Percentiles rank a stretch among this genome's conserved stretches.
Evolutionary conservation across 2,797 vertebrate species (phyloP).

Genomic region (Cyprinodon diabolis): DNA sequence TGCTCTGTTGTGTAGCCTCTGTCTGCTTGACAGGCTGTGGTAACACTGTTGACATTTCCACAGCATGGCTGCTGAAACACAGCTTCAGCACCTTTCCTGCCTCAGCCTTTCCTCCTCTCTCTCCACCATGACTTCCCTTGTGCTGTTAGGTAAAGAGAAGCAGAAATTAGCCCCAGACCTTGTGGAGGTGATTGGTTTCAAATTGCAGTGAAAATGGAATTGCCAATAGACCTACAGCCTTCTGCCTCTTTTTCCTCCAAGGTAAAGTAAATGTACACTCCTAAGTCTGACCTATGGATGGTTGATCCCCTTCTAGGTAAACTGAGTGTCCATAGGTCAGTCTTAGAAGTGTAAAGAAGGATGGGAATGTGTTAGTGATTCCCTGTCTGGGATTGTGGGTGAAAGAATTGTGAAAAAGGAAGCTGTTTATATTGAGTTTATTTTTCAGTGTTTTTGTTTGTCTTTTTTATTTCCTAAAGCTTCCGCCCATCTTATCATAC

Average conservation of each 20-base stretch:
- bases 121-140: constrained; percentile 52
- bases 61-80: constrained; percentile 82
- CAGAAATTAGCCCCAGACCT: constrained; percentile 84
- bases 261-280: constrained; percentile 49
- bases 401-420: not conserved
- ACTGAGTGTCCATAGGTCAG: constrained; percentile 78
- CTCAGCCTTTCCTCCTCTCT: constrained; percentile 67
- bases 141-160: constrained; percentile 71
- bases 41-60: constrained; percentile 85
- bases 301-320: constrained; percentile 60
- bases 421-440: not conserved
- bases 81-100: constrained; percentile 66
- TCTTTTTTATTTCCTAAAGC: constrained; percentile 9
- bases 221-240: constrained; percentile 85
- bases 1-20: constrained; percentile 2
- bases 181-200: constrained; percentile 84
- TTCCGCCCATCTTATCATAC: constrained; percentile 39
- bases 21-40: constrained; percentile 61
- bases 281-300: constrained; percentile 77
- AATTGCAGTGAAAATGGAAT: constrained; percentile 89
- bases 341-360: constrained; percentile 73
- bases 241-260: constrained; percentile 38
- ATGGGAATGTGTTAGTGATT: constrained; percentile 17
- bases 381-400: constrained; percentile 5
- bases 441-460: constrained; percentile 26